Percentiles rank a stretch among this genome's conserved stretches.
Conservation (phyloP, 2,888 invertebrate genomes). For the Euproctis similis region DNA sequence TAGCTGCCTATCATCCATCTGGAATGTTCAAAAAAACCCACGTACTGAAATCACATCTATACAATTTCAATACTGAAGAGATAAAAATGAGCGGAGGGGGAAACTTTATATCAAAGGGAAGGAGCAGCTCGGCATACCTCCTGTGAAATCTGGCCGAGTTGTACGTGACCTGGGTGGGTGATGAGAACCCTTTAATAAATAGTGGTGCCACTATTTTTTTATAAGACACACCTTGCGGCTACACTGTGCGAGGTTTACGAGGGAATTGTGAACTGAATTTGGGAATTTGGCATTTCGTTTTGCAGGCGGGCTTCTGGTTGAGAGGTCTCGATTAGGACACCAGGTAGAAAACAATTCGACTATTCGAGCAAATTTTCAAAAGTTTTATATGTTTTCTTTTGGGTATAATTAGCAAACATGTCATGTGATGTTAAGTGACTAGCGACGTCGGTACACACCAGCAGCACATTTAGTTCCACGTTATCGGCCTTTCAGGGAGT, state of each 20-base stretch:
- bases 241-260: slow-evolving; percentile 49
- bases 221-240: slow-evolving; percentile 59
- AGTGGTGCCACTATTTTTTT: slow-evolving; percentile 66
- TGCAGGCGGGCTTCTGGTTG: too few species aligned
- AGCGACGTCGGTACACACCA: too few species aligned
- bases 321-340: too few species aligned
- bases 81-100: slow-evolving; percentile 22
- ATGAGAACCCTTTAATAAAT: slow-evolving; percentile 65
- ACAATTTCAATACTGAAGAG: slow-evolving; percentile 59
- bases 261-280: slow-evolving; percentile 52
- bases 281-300: slow-evolving; percentile 21
- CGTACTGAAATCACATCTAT: slow-evolving; percentile 35
- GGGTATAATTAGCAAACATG: too few species aligned
- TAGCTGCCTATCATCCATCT: too few species aligned
- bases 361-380: too few species aligned
- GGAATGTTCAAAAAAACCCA: slow-evolving; percentile 19
- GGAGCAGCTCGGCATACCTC: slow-evolving; percentile 37
- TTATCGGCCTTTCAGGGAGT: too few species aligned
- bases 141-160: slow-evolving; percentile 54
- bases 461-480: too few species aligned
- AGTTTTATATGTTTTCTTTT: too few species aligned
- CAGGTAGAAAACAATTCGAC: too few species aligned
- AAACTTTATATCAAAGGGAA: slow-evolving; percentile 61
- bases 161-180: slow-evolving; percentile 50
- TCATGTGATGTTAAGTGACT: too few species aligned